phyloP scores from a whole-genome alignment of 2,113 vertebrate genomes.

The Tiliqua scincoides region DNA sequence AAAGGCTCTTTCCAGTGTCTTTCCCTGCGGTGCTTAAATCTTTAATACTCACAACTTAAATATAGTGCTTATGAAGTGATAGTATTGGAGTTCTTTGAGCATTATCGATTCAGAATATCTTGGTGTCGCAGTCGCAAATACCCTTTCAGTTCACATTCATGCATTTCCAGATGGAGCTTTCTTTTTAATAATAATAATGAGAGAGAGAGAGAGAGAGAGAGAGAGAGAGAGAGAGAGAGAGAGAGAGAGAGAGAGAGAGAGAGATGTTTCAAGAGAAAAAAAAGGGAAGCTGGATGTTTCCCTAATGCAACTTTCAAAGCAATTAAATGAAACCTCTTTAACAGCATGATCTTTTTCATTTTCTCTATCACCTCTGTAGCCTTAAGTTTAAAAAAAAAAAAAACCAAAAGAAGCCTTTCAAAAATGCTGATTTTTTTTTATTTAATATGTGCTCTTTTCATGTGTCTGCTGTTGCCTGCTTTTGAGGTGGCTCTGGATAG shows the following conservation, averaged over 20 bases:
- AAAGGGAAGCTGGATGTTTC: slow-evolving; percentile 71
- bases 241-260: not conserved
- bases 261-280: slow-evolving; percentile 57
- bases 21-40: slow-evolving; percentile 43
- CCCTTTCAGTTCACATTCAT: slow-evolving; percentile 66
- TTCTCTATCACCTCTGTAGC: slow-evolving; percentile 69
- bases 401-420: slow-evolving; percentile 74
- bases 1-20: slow-evolving; percentile 28
- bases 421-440: slow-evolving; percentile 76
- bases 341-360: slow-evolving; percentile 71
- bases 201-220: too few species aligned
- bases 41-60: slow-evolving; percentile 32
- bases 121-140: slow-evolving; percentile 60
- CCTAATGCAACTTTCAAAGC: slow-evolving; percentile 78
- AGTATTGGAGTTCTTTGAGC: slow-evolving; percentile 49
- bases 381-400: slow-evolving; percentile 64
- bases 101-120: slow-evolving; percentile 52
- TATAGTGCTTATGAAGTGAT: slow-evolving; percentile 43
- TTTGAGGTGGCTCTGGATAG: slow-evolving; percentile 74
- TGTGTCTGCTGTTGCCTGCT: slow-evolving; percentile 77
- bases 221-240: too few species aligned
- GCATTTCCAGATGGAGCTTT: slow-evolving; percentile 66
- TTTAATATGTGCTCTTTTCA: slow-evolving; percentile 79
- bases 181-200: slow-evolving; percentile 60
- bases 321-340: slow-evolving; percentile 77